These are phyloP conservation scores for Hololepta plana DNA, from an alignment of 2,888 invertebrate species.

Conservation along the genomic window DNA sequence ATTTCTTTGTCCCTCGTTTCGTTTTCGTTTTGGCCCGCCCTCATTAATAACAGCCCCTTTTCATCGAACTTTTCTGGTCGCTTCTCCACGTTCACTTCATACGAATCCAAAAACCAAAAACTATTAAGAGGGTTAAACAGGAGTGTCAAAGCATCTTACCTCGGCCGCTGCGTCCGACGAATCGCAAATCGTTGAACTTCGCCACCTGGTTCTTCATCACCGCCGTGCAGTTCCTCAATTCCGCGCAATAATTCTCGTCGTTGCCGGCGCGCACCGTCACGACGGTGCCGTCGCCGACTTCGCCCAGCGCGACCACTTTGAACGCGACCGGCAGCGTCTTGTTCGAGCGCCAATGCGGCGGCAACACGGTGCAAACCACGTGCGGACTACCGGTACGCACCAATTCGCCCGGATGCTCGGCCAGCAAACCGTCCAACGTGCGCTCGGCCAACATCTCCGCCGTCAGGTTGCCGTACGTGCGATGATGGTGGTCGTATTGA, in stretches of 20 bases:
- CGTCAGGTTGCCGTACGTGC: slow-evolving; percentile 46
- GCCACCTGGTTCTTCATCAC: slow-evolving; percentile 98
- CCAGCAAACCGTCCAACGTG: slow-evolving; percentile 69
- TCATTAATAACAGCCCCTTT: neutral
- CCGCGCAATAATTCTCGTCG: slow-evolving; percentile 95
- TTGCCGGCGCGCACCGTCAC: slow-evolving; percentile 94
- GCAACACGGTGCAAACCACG: slow-evolving; percentile 87
- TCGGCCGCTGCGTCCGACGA: slow-evolving; percentile 96
- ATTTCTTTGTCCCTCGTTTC: too few relatives aligned
- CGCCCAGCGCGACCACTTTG: slow-evolving; percentile 88
- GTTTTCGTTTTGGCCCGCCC: neutral
- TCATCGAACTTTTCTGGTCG: too few relatives aligned
- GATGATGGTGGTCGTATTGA: slow-evolving; percentile 21
- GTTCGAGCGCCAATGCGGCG: slow-evolving; percentile 95
- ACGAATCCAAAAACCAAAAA: too few relatives aligned
- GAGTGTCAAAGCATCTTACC: slow-evolving; percentile 58
- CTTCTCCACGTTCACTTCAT: too few relatives aligned
- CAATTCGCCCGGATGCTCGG: slow-evolving; percentile 82
- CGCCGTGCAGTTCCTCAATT: slow-evolving; percentile 84
- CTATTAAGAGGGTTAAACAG: neutral
- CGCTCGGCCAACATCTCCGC: slow-evolving; percentile 79
- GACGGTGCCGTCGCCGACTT: slow-evolving; percentile 88
- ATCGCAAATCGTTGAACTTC: slow-evolving; percentile 95
- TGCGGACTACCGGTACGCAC: slow-evolving; percentile 87
- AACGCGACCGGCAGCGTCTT: slow-evolving; percentile 95